Percentiles rank a stretch among this genome's conserved stretches.
Conservation (phyloP, 2,113 vertebrate species). For the Terrapene triunguis region DNA sequence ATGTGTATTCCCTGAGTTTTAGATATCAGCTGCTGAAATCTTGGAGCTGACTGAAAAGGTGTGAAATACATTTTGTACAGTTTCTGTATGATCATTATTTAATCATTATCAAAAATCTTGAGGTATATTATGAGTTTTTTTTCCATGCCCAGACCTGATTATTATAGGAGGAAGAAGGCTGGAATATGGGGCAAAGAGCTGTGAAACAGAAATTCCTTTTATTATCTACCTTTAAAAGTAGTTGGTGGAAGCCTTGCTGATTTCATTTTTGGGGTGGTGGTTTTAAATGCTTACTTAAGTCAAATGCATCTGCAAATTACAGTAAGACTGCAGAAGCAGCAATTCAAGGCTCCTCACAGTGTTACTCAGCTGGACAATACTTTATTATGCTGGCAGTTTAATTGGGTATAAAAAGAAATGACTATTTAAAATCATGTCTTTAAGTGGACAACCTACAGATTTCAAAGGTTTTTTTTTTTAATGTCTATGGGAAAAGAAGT, state of each 20-base stretch:
- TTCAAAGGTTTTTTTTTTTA: neutral
- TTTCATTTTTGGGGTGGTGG: constrained; percentile 5
- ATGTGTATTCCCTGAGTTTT: neutral
- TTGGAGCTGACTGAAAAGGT: neutral
- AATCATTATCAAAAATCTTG: neutral
- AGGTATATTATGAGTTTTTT: neutral
- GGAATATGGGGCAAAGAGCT: neutral
- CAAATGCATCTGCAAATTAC: constrained; percentile 16
- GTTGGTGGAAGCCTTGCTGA: neutral
- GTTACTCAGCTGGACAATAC: constrained; percentile 46
- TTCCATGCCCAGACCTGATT: neutral
- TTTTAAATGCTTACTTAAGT: constrained; percentile 49
- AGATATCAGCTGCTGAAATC: neutral
- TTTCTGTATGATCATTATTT: neutral
- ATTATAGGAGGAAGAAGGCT: neutral
- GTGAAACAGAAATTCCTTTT: neutral
- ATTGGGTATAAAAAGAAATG: constrained; percentile 56
- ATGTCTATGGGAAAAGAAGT: neutral
- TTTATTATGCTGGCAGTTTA: constrained; percentile 58
- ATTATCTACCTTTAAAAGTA: neutral
- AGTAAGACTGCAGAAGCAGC: neutral
- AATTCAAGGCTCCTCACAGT: constrained; percentile 31
- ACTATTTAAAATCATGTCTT: constrained; percentile 58
- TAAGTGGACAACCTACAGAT: constrained; percentile 24
- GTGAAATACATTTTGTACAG: neutral